These are phyloP conservation scores for Aspidoscelis tigris DNA, from an alignment of 2,113 vertebrate genomes.

Conservation along the genomic window DNA sequence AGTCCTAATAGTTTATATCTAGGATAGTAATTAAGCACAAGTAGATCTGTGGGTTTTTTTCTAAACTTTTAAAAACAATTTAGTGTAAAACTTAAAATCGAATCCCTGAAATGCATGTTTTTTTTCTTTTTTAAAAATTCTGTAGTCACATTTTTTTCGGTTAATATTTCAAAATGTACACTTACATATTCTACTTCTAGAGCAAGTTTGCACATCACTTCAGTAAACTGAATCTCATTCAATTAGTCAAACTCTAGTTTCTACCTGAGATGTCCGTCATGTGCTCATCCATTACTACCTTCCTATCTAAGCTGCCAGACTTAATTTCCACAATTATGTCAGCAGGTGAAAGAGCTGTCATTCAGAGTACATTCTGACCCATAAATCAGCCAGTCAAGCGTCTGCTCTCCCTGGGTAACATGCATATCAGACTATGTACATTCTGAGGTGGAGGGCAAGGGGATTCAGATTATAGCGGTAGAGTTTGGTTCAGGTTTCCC, in stretches of 20 bases:
- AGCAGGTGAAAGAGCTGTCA: conserved; percentile 30
- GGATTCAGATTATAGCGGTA: background rate
- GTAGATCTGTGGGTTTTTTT: too few species aligned
- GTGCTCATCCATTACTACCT: conserved; percentile 33
- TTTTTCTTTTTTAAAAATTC: background rate
- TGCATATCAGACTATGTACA: background rate
- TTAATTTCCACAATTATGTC: conserved; percentile 42
- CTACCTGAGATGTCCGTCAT: conserved; percentile 19
- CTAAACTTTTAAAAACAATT: background rate
- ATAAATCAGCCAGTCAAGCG: conserved; percentile 11
- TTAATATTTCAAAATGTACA: background rate
- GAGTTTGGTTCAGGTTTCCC: background rate
- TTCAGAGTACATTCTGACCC: conserved; percentile 14
- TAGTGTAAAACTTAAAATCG: background rate
- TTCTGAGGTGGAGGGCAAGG: background rate
- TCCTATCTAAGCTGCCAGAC: conserved; percentile 24
- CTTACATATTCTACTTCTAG: background rate
- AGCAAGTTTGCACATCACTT: background rate
- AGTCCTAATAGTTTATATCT: too few species aligned
- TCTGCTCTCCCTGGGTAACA: conserved; percentile 2
- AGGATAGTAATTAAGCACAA: too few species aligned
- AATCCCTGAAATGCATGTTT: background rate
- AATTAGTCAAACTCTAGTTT: conserved; percentile 7
- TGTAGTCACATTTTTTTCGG: background rate
- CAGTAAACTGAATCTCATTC: background rate